Percentiles rank a stretch among this genome's conserved stretches.
Conservation (phyloP, 2,797 vertebrate species). For the Etheostoma perlongum region DNA sequence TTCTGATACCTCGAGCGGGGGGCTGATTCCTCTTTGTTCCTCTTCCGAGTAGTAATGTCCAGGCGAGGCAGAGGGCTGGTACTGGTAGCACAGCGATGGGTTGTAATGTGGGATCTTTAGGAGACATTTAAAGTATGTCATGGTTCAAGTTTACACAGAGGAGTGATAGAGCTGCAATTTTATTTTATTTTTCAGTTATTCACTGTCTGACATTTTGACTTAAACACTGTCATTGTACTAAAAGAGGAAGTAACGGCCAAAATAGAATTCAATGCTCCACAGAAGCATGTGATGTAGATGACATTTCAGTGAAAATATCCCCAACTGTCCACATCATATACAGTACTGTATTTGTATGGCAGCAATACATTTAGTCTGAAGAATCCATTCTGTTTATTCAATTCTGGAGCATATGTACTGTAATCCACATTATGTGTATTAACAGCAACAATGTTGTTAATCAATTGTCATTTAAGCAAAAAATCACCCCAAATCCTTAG, state of each 20-base stretch:
- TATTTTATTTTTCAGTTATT: conserved; percentile 32
- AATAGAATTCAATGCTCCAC: conserved; percentile 59
- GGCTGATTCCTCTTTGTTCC: conserved; percentile 86
- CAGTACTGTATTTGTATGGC: not conserved
- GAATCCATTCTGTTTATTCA: not conserved
- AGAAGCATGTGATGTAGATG: conserved; percentile 37
- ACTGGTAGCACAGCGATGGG: conserved; percentile 85
- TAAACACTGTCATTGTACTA: conserved; percentile 67
- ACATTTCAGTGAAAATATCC: conserved; percentile 61
- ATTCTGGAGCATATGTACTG: not conserved
- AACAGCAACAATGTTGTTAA: not conserved
- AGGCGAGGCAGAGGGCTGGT: conserved; percentile 80
- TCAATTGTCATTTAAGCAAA: not conserved
- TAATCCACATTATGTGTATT: not conserved
- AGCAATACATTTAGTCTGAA: not conserved
- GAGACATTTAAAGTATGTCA: conserved; percentile 40
- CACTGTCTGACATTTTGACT: conserved; percentile 47
- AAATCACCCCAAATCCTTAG: not conserved
- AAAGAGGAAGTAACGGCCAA: conserved; percentile 82
- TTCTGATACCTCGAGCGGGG: conserved; percentile 95
- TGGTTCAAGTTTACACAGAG: conserved; percentile 8
- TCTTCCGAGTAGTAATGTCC: conserved; percentile 92
- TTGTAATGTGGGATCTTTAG: conserved; percentile 89
- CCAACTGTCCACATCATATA: conserved; percentile 28
- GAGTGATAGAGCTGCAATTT: not conserved